Evolutionary conservation across 2,113 vertebrate genomes (phyloP).

Genomic region (Tor tambroides): DNA sequence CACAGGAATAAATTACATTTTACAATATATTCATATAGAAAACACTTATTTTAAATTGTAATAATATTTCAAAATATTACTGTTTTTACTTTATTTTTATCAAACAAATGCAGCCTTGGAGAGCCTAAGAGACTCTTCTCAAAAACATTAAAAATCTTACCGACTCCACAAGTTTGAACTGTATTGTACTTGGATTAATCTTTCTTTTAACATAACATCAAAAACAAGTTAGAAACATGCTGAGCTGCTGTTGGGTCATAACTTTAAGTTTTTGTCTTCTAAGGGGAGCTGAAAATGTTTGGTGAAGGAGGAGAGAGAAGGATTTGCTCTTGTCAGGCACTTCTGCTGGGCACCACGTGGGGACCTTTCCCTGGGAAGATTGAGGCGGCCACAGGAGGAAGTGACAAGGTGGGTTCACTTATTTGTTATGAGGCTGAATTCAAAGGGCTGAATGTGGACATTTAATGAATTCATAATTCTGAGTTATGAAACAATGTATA

Average conservation of each 20-base stretch:
- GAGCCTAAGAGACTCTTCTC: background rate
- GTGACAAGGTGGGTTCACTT: slow-evolving; percentile 77
- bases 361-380: slow-evolving; percentile 87
- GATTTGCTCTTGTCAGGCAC: slow-evolving; percentile 84
- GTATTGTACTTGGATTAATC: too few relatives aligned
- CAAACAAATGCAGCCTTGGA: background rate
- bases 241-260: background rate
- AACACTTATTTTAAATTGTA: background rate
- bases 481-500: background rate
- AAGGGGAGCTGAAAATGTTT: slow-evolving; percentile 84
- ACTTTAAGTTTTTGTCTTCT: slow-evolving; percentile 61
- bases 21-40: background rate
- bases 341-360: slow-evolving; percentile 87
- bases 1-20: background rate
- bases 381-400: slow-evolving; percentile 78
- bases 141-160: background rate
- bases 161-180: background rate
- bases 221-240: background rate
- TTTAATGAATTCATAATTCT: background rate
- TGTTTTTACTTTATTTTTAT: background rate
- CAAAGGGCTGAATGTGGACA: background rate
- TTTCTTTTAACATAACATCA: background rate
- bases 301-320: slow-evolving; percentile 81
- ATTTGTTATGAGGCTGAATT: background rate
- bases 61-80: background rate